Percentiles rank a stretch among this genome's conserved stretches.
phyloP scores from a whole-genome alignment of 2,888 invertebrate species.

The Eristalinus aeneus region DNA sequence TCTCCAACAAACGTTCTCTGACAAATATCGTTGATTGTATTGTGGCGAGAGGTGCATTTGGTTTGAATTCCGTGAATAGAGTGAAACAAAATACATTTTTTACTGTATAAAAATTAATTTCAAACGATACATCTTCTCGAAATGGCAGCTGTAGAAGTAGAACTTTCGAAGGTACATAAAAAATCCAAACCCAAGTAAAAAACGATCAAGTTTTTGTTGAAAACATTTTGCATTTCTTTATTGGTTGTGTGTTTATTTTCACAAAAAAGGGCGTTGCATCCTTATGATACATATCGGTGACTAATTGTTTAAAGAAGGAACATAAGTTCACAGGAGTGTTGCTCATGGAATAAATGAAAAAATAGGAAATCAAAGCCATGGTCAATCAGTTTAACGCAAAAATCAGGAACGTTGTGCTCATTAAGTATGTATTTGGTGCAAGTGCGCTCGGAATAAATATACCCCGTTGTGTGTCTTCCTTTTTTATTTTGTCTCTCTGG shows the following conservation, averaged over 20 bases:
- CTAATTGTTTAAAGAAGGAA: constrained; percentile 34
- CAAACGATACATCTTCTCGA: constrained; percentile 14
- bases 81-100: constrained; percentile 26
- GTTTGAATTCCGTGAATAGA: constrained; percentile 13
- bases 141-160: constrained; percentile 77
- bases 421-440: constrained; percentile 35
- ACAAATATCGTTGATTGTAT: constrained; percentile 3
- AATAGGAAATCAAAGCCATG: background rate
- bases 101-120: background rate
- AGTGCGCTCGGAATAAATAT: background rate
- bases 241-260: constrained; percentile 43
- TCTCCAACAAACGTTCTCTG: background rate
- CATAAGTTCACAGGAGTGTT: background rate
- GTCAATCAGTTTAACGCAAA: background rate
- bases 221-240: constrained; percentile 62
- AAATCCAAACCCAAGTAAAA: background rate
- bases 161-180: constrained; percentile 79
- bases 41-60: constrained; percentile 32
- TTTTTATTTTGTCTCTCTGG: constrained; percentile 49
- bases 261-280: constrained; percentile 67
- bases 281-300: constrained; percentile 43
- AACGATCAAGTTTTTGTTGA: background rate
- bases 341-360: background rate
- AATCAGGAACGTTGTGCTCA: background rate
- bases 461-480: background rate